Conservation (phyloP, 2,888 invertebrate genomes). For the Myopa testacea region DNA sequence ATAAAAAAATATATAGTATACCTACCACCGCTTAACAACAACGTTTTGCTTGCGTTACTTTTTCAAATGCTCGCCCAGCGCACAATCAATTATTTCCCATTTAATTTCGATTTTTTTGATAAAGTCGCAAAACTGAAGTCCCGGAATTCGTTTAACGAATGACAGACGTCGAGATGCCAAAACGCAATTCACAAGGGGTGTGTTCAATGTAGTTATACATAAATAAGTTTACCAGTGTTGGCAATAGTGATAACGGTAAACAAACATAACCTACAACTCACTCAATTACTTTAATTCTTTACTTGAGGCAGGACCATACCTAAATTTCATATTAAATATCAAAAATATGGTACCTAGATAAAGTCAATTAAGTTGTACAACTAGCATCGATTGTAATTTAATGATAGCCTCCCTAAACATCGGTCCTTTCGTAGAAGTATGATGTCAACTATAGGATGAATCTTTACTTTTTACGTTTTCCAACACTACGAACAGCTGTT, state of each 20-base stretch:
- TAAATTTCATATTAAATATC: no score
- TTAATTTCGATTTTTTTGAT: slow-evolving; percentile 23
- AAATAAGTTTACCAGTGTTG: background rate
- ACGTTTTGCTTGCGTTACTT: slow-evolving; percentile 45
- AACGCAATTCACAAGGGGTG: background rate
- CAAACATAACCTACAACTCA: no score
- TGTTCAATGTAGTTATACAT: background rate
- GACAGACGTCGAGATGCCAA: slow-evolving; percentile 20
- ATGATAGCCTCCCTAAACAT: no score
- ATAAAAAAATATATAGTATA: background rate
- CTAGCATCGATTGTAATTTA: no score
- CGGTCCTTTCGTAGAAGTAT: no score
- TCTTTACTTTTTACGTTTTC: no score
- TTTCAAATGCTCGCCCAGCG: background rate
- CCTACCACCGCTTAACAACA: slow-evolving; percentile 45
- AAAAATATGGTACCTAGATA: no score
- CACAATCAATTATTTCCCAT: slow-evolving; percentile 28
- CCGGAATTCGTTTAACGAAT: slow-evolving; percentile 36
- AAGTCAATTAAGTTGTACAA: no score
- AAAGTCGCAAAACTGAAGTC: slow-evolving; percentile 30
- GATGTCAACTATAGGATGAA: no score
- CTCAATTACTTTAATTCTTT: no score
- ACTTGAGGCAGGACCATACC: no score
- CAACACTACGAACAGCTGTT: background rate
- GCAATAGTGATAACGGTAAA: no score